phyloP scores from a whole-genome alignment of 2,113 vertebrate genomes.

The Galeopterus variegatus region DNA sequence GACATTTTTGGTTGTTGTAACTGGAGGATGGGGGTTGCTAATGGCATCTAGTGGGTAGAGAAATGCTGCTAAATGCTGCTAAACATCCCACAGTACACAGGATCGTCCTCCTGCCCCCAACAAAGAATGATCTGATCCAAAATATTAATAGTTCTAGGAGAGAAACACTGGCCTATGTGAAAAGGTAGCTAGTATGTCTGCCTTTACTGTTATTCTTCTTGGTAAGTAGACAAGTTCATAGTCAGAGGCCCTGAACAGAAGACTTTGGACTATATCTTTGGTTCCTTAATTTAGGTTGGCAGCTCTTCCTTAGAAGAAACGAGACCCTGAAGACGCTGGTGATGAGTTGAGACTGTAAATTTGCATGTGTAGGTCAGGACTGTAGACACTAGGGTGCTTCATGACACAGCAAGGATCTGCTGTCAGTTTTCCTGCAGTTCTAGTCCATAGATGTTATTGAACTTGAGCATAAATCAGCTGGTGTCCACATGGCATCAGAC shows the following conservation, averaged over 20 bases:
- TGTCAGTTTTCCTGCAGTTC: background rate
- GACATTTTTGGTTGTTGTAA: background rate
- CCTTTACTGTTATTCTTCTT: background rate
- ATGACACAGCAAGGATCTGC: background rate
- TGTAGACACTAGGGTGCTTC: background rate
- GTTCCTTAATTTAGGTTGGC: background rate
- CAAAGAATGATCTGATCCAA: background rate
- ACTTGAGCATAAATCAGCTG: background rate
- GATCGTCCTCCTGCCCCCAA: no score
- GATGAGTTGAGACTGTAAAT: background rate
- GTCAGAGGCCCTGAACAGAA: background rate
- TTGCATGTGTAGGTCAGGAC: background rate
- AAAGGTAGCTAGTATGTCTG: background rate
- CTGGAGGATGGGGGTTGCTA: background rate
- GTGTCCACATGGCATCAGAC: background rate
- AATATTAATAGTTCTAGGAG: background rate
- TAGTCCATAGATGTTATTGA: background rate
- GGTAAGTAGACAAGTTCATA: background rate
- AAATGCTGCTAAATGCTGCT: background rate
- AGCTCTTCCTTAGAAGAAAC: background rate
- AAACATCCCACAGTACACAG: background rate
- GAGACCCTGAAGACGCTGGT: background rate
- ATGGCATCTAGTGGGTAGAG: background rate
- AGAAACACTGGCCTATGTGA: background rate
- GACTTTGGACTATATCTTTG: background rate